phyloP scores from a whole-genome alignment of 2,797 vertebrate genomes.

The Pseudochirops cupreus region DNA sequence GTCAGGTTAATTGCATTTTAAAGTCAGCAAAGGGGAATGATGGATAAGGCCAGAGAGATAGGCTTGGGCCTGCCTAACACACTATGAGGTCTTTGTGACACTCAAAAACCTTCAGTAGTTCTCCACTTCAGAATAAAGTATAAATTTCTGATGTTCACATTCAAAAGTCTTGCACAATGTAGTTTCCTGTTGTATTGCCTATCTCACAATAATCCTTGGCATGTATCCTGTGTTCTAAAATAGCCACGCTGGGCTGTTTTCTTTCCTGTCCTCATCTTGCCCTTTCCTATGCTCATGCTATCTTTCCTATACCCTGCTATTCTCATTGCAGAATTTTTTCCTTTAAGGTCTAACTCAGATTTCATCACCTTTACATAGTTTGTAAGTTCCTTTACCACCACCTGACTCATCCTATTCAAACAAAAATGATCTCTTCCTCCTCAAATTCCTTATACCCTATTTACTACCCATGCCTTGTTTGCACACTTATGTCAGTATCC shows the following conservation, averaged over 20 bases:
- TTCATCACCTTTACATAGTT: not conserved
- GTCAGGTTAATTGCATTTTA: not conserved
- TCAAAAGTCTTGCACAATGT: not conserved
- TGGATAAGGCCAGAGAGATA: not conserved
- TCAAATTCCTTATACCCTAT: not conserved
- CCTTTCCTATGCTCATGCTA: not conserved
- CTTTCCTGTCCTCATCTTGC: not conserved
- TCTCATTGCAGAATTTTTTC: not conserved
- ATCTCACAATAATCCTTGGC: not conserved
- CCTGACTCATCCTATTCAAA: not conserved
- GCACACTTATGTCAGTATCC: not conserved
- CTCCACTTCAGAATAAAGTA: not conserved
- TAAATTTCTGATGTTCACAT: not conserved
- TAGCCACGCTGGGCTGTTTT: not conserved
- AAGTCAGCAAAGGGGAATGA: not conserved
- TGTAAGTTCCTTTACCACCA: not conserved
- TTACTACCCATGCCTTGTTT: not conserved
- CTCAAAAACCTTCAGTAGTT: not conserved
- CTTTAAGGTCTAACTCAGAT: not conserved
- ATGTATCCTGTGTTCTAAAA: not conserved
- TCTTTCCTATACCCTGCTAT: not conserved
- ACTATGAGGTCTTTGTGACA: not conserved
- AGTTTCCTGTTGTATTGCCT: not conserved
- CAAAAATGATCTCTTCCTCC: not conserved
- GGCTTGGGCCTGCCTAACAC: not conserved